These are phyloP conservation scores for Phymastichus coffea DNA, from an alignment of 1,140 invertebrate genomes.

Conservation along the genomic window DNA sequence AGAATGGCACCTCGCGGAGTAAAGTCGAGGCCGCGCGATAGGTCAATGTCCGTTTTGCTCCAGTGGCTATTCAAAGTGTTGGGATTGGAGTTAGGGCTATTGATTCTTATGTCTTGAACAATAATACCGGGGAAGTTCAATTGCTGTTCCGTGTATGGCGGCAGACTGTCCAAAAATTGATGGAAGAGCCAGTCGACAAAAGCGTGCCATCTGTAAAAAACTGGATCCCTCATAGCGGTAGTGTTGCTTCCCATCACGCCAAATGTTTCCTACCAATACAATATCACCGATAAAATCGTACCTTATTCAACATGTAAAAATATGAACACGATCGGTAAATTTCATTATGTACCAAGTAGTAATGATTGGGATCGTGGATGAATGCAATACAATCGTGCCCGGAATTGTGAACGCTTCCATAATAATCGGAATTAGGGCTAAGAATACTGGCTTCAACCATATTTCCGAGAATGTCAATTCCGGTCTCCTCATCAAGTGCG, in stretches of 20 bases:
- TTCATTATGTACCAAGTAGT: slow-evolving; percentile 60
- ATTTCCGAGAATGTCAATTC: slow-evolving; percentile 79
- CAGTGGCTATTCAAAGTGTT: slow-evolving; percentile 61
- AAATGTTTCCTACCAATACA: slow-evolving; percentile 67
- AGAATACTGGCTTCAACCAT: slow-evolving; percentile 72
- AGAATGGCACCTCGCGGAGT: slow-evolving; percentile 69
- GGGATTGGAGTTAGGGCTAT: slow-evolving; percentile 36
- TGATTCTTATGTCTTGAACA: slow-evolving; percentile 58
- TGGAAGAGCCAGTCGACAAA: slow-evolving; percentile 79
- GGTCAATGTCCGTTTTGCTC: slow-evolving; percentile 69
- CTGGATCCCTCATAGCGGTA: slow-evolving; percentile 78
- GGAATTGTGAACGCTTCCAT: slow-evolving; percentile 74
- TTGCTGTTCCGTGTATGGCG: slow-evolving; percentile 62
- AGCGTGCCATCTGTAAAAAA: slow-evolving; percentile 83
- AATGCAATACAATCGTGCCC: slow-evolving; percentile 68
- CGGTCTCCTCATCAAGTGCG: slow-evolving; percentile 64
- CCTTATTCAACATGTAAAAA: background rate
- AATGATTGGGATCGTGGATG: slow-evolving; percentile 71
- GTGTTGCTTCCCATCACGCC: slow-evolving; percentile 70
- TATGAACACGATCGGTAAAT: background rate
- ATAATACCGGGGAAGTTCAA: slow-evolving; percentile 66
- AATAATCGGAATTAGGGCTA: slow-evolving; percentile 68
- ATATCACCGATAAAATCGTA: no score
- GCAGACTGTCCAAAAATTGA: slow-evolving; percentile 71
- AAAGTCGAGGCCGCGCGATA: slow-evolving; percentile 76